These are phyloP conservation scores for Tuta absoluta DNA, from an alignment of 2,888 invertebrate genomes.

Conservation along the genomic window DNA sequence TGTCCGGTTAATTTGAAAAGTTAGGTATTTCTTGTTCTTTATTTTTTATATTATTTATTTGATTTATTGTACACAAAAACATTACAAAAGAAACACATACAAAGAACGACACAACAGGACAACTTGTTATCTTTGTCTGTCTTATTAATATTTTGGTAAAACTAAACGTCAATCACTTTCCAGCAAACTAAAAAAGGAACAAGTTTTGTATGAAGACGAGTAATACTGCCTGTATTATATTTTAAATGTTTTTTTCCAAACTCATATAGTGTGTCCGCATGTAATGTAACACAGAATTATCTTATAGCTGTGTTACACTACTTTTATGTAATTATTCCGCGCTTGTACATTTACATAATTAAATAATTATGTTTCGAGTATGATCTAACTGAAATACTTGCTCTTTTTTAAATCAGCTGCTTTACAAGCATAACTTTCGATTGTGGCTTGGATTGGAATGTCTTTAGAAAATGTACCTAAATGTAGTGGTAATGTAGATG, in stretches of 20 bases:
- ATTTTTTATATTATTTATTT: no score
- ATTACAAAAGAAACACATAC: no score
- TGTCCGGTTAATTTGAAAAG: no score
- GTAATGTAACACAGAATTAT: conserved; percentile 23
- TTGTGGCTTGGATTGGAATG: background rate
- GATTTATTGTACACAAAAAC: no score
- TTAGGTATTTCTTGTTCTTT: no score
- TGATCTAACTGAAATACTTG: conserved; percentile 18
- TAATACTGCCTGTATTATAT: background rate
- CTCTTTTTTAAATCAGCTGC: conserved; percentile 9
- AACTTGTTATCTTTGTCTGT: no score
- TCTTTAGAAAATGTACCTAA: background rate
- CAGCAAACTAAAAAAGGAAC: background rate
- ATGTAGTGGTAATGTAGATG: background rate
- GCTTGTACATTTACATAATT: conserved; percentile 23
- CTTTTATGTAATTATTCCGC: conserved; percentile 27
- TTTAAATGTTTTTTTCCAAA: background rate
- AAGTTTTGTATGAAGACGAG: background rate
- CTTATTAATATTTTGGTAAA: background rate
- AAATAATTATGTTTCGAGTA: conserved; percentile 26
- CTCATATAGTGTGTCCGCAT: conserved; percentile 1
- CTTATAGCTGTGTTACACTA: conserved; percentile 19
- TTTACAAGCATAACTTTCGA: conserved; percentile 7
- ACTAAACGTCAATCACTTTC: background rate
- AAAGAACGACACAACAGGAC: no score